Evolutionary conservation across 2,113 vertebrate genomes (phyloP), one percentile per base, ranked within the genome.

Genomic region (Prochilodus magdalenae): DNA sequence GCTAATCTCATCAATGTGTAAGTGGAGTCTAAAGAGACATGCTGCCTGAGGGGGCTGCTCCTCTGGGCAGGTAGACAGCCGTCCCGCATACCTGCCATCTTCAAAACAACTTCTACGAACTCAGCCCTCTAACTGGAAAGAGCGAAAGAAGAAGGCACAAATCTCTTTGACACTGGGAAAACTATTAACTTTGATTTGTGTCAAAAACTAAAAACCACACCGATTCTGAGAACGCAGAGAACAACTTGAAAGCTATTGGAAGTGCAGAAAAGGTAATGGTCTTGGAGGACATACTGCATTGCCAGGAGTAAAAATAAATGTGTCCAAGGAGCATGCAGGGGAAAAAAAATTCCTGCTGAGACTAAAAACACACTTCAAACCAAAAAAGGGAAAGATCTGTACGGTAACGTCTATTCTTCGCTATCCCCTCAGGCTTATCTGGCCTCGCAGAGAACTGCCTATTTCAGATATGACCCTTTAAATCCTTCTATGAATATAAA

Each of bases 371-470:
- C 22, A 85, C 79, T 85, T 86, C 60, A 84, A 83, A 90, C 93
- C 93, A 94, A 92, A 95, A 88, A 94, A 93, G 92, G 92, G 82
- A 92, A 83, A 72, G 27, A 59, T 65, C 20, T 51, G 49, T 33
- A 59, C 59, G 24, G 33, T 75, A 73, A 73, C 26, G 44, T 66
- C 83, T 73, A 69, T 70, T 74, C 70, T 65, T 67, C 22, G 14
- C 24, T 72, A 86, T 49, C 29, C 73, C 72, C 33, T 22, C 59
- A 73, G 73, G 77, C 75, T 86, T 71, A 71, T 83, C 53, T 66
- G 44, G 26, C 44, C 78, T 69, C 60, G 30, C 72, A 22, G 63
- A 75, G 63, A 47, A 20, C 53, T 69, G 20, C 66, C 63, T 73
- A 44, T 59, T 29, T 15, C 26, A 53, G 59, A 73, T 65, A 62